Base-by-base conservation (phyloP, 2,888 invertebrate species). In the Meliscaeva auricollis region DNA sequence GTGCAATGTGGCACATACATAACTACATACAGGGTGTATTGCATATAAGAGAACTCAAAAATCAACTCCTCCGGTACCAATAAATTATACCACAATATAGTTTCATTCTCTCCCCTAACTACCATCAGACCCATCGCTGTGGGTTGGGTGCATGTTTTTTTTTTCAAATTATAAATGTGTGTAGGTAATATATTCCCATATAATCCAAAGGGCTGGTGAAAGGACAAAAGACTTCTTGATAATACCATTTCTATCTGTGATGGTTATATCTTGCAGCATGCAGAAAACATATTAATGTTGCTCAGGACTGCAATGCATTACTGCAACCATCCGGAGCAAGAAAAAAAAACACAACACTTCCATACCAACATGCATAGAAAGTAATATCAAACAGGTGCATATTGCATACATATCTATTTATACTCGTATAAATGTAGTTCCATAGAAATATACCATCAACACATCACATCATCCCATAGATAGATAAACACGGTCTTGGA, bases 1-100 rank as follows among this genome's bases (percentile, higher is more conserved):
- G n/a, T 48, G 32, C 38, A 38, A 4, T 41, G 8, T 22, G 8
- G 22, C 22, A 22, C 6, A 26, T 9, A 6, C 54, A 54, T 11
- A 56, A 7, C 6, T 26, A 32, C 13, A 35, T 35, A 35, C 1
- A n/a, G 26, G 5, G 5, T 30, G 7, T 17, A 35, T 26, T 26
- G 9, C 9, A 35, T 56, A 62, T 44, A 69, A 50, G 64, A 58
- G 69, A 60, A 46, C 17, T 74, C 52, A 80, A 75, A 80, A 84
- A 84, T 84, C 84, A 84, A 79, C 70, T 72, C 80, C 79, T 75
- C 30, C 60, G 84, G 80, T 79, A 75, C 52, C 58, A 76, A 84
- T 84, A 84, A 84, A 80, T 84, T 80, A 76, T 68, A 46, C 15
- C 50, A 69, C 68, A 83, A 62, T 69, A 68, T 62, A 66, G 62